Base-by-base conservation (phyloP, 1,140 invertebrate species). In the Orussus abietinus region DNA sequence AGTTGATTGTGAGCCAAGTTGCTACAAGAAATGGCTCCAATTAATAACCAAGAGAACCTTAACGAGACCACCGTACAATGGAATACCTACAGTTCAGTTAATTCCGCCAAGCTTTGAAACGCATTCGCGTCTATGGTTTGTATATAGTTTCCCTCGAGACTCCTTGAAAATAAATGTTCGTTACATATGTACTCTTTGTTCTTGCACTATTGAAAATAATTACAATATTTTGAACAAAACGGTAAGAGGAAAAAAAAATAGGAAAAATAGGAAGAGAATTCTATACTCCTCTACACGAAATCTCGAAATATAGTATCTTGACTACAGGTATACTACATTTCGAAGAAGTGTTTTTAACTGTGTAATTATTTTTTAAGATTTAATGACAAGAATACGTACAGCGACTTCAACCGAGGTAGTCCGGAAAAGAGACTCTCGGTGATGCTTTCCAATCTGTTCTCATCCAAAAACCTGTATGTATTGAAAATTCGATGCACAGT, bases 71-170 rank as follows among this genome's bases (percentile, higher is more conserved):
- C n/a, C n/a, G n/a, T n/a, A n/a, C n/a, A n/a, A n/a, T n/a, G n/a
- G n/a, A n/a, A 39, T 53, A 74, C 76, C 79, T 64, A 80, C 79
- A 80, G 53, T 47, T 76, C 73, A 28, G 64, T 63, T 35, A 80
- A 57, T 20, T 65, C 55, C 28, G 44, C 51, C 46, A 76, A 61
- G 39, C 74, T 64, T 33, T 56, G 35, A 51, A 79, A 78, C 42
- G 69, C 64, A 43, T 66, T 50, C 17, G 57, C 56, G 38, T 69
- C 64, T 43, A 80, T 68, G 34, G 52, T 57, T 42, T 57, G 55
- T 45, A 79, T 57, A 22, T 52, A 53, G 64, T 77, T 77, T 37
- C 59, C 56, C 38, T 72, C 68, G 41, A 77, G 61, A 41, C 62
- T 69, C 57, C 73, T 75, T 55, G 47, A 61, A 57, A 55, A 57